Evolutionary conservation across 2,888 invertebrate species (phyloP).

Genomic region (Schizaphis graminum): DNA sequence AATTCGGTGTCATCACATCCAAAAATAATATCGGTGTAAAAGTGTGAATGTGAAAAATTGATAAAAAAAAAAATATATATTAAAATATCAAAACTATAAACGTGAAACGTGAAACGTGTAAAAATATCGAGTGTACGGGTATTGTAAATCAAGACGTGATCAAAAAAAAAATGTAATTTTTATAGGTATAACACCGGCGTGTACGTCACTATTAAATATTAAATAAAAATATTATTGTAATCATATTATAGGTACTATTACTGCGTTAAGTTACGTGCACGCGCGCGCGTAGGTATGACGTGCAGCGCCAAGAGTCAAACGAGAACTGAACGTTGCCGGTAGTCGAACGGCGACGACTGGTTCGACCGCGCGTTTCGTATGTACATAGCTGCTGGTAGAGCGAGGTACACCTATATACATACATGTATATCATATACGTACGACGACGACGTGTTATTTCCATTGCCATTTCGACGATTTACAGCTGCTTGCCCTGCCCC

Average conservation of each 20-base stretch:
- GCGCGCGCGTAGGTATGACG: background rate
- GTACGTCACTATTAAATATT: background rate
- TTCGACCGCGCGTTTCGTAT: constrained; percentile 6
- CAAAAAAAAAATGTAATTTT: background rate
- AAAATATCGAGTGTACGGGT: background rate
- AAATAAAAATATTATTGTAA: background rate
- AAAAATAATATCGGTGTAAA: background rate
- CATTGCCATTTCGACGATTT: constrained; percentile 62
- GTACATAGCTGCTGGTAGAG: background rate
- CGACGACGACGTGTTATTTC: constrained; percentile 38
- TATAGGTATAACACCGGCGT: background rate
- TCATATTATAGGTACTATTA: too few species aligned
- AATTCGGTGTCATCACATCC: constrained; percentile 23
- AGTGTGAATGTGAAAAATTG: background rate
- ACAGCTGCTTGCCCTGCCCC: constrained; percentile 61
- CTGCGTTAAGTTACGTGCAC: background rate
- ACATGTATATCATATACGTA: background rate
- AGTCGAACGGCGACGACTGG: constrained; percentile 47
- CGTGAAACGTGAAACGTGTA: background rate
- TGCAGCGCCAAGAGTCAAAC: constrained; percentile 56
- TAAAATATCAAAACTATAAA: background rate
- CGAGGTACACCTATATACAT: background rate
- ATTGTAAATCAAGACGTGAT: background rate
- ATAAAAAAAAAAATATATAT: background rate
- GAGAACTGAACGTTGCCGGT: constrained; percentile 43